Conservation (phyloP, 2,797 vertebrate species). For the Clarias fuscus region DNA sequence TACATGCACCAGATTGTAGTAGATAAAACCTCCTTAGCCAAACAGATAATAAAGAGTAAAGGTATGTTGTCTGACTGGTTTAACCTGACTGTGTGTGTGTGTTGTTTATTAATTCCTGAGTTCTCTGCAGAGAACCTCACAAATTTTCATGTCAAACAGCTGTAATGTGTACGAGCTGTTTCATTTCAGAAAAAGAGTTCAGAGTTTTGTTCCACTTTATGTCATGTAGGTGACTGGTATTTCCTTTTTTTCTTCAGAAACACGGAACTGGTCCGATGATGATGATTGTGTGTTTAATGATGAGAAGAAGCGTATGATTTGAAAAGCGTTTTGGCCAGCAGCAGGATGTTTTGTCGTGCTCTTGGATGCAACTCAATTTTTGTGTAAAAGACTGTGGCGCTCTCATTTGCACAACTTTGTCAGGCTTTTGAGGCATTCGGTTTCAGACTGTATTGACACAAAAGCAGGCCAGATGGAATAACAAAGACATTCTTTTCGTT, state of each 20-base stretch:
- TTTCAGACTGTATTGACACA: neutral
- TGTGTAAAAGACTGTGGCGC: neutral
- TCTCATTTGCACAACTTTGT: neutral
- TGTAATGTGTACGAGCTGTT: neutral
- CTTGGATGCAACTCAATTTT: neutral
- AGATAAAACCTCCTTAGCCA: neutral
- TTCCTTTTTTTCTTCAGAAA: neutral
- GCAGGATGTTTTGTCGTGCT: neutral
- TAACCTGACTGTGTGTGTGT: neutral
- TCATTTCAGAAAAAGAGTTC: neutral
- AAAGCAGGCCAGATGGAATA: neutral
- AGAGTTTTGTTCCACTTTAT: neutral
- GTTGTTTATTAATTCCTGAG: neutral
- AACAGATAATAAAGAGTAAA: neutral
- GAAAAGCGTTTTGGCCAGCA: neutral
- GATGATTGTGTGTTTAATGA: neutral
- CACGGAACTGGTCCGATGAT: neutral
- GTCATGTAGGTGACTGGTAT: neutral
- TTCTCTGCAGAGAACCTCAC: neutral
- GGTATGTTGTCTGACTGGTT: conserved; percentile 6
- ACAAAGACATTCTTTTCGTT: neutral
- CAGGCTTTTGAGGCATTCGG: neutral
- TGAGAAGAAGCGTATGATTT: neutral
- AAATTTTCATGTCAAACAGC: too few species aligned
- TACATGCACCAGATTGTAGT: neutral